Evolutionary conservation across 2,797 vertebrate genomes (phyloP).

Genomic region (Notamacropus eugenii): DNA sequence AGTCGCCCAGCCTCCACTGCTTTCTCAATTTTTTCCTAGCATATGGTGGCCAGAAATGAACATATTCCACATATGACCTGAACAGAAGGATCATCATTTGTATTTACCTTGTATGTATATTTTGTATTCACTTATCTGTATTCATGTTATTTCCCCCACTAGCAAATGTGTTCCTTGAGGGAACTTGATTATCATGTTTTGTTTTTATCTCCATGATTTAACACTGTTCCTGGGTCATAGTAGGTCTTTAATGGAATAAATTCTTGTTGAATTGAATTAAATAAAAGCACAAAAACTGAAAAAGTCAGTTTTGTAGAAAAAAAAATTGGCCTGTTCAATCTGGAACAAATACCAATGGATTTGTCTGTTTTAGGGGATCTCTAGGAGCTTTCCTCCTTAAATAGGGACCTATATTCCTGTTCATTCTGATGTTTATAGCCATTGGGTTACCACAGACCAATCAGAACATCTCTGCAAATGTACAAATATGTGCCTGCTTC

Average conservation of each 20-base stretch:
- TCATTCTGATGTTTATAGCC: conserved; percentile 36
- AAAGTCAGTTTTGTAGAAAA: background rate
- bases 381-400: conserved; percentile 13
- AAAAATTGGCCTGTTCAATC: background rate
- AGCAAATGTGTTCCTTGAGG: background rate
- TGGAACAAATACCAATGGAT: background rate
- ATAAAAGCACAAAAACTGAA: background rate
- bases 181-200: background rate
- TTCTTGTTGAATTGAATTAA: background rate
- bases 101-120: background rate
- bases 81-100: background rate
- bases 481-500: conserved; percentile 61
- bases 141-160: background rate
- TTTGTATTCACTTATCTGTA: background rate
- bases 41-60: background rate
- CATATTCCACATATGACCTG: background rate
- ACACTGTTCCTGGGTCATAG: no score
- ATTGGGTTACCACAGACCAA: conserved; percentile 41
- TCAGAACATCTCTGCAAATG: background rate
- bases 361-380: background rate
- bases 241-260: background rate
- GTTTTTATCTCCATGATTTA: background rate
- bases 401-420: background rate
- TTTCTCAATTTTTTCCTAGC: background rate
- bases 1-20: background rate